Base-by-base conservation (phyloP, 2,888 invertebrate species). In the Agriotes lineatus region DNA sequence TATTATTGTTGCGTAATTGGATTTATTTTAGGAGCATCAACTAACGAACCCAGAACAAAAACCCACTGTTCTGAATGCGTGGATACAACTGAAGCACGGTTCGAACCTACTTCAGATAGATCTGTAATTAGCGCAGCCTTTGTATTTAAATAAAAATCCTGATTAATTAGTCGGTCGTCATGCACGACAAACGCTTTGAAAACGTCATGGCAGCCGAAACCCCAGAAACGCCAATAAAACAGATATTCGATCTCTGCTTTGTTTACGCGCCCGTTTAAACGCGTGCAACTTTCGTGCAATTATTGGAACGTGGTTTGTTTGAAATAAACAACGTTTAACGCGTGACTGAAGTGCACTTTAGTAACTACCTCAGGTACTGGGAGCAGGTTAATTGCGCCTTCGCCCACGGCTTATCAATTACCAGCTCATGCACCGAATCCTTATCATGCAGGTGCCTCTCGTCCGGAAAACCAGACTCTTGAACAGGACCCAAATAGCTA, bases 301-400 rank as follows among this genome's bases (percentile, higher is more conserved):
- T 70, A 70, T 70, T 63, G 70, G 50, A 70, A 70, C 70, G 67
- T 70, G 70, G 70, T 61, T 70, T 67, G 57, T 70, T 66, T 63
- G 58, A 63, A 62, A 65, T 70, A 70, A 70, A 70, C 70, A 70
- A 66, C 54, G 48, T 70, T 70, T 65, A 70, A 70, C 59, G 70
- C 70, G 70, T 70, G 70, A 70, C 70, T 70, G 66, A 67, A 62
- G 69, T 64, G 69, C 60, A 69, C 59, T 69, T 69, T 69, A 44
- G 64, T 64, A 64, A 69, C 50, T 58, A 58, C 52, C 56, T 52
- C 33, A 39, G 58, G 33, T 39, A 63, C 62, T 35, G 42, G 45
- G 39, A 52, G 44, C 61, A 18, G 50, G 50, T 44, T 69, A 69
- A 64, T 69, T 69, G 45, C 59, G 35, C 45, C 19, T 68, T 20